Evolutionary conservation across 2,888 invertebrate species (phyloP), one percentile per base, ranked within the genome.

Genomic region (Cantharis rustica): DNA sequence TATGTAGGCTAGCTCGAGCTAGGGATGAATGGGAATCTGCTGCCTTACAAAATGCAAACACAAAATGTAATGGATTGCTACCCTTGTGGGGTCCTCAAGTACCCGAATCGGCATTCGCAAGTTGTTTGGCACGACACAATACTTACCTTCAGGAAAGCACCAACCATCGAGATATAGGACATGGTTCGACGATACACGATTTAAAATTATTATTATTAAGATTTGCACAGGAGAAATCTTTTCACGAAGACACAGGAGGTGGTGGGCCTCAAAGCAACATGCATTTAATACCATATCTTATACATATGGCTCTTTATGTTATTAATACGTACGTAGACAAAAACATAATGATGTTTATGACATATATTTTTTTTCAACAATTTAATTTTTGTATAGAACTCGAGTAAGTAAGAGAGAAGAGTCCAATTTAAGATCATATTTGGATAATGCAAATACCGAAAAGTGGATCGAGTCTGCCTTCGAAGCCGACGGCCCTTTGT

Each of bases 1-100:
- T 71, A 27, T 71, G 16, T 63, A 84, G 84, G 74, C 83, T 88
- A 73, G 89, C 89, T 9, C 81, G 88, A 75, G 87, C 88, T 86
- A 92, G 98, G 75, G 98, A 98, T 84, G 98, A 99, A 88, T 99
- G 98, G 99, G 98, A 98, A 87, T 96, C 97, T 78, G 99, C 99
- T 0, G 97, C 98, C 5, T 90, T 99, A 63, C 99, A 99, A 89
- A 99, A 99, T 88, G 98, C 98, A 1, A 98, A 98, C 86, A 99
- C 98, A 0, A 95, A 96, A 81, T 99, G 99, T 89, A 99, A 99
- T 88, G 98, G 98, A 0, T 89, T 99, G 79, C 90, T 99, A 81
- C 99, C 99, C 0, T 90, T 99, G 69, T 98, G 98, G 97, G 98
- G 98, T 0, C 98, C 98, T 7, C 95, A 96, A 84, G 97, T 98